phyloP scores from a whole-genome alignment of 2,888 invertebrate genomes.

The Oxyscelio sp. region DNA sequence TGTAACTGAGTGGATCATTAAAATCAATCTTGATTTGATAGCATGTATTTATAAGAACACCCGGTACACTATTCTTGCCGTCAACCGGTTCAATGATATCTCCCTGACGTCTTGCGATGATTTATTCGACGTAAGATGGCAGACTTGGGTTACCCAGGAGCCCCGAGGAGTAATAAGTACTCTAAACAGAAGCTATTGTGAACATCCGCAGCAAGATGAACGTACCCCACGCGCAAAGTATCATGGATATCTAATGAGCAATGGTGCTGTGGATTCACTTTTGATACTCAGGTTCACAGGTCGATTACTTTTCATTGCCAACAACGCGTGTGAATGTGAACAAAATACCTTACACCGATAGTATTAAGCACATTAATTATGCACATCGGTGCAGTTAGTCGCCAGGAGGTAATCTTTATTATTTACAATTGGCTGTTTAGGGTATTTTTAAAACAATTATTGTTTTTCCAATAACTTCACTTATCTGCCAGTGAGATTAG shows the following conservation, averaged over 20 bases:
- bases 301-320: constrained; percentile 76
- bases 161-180: constrained; percentile 83
- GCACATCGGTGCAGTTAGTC: too few species aligned
- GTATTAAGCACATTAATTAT: constrained; percentile 83
- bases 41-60: constrained; percentile 77
- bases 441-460: too few species aligned
- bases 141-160: constrained; percentile 83
- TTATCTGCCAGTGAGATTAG: too few species aligned
- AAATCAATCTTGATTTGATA: constrained; percentile 67
- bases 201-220: constrained; percentile 85
- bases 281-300: constrained; percentile 72
- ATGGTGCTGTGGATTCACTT: constrained; percentile 70
- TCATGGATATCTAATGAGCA: constrained; percentile 73
- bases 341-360: constrained; percentile 82
- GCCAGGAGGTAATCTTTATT: too few species aligned
- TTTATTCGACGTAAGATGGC: constrained; percentile 88
- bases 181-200: constrained; percentile 88
- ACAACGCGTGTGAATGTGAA: constrained; percentile 76
- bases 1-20: constrained; percentile 42
- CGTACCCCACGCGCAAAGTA: constrained; percentile 83
- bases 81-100: constrained; percentile 88
- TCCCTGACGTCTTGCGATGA: constrained; percentile 87
- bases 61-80: constrained; percentile 82
- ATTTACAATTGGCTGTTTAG: too few species aligned
- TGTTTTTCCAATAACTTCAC: too few species aligned